These are phyloP conservation scores for Speoplatyrhinus poulsoni DNA, from an alignment of 2,113 vertebrate species.

Conservation along the genomic window DNA sequence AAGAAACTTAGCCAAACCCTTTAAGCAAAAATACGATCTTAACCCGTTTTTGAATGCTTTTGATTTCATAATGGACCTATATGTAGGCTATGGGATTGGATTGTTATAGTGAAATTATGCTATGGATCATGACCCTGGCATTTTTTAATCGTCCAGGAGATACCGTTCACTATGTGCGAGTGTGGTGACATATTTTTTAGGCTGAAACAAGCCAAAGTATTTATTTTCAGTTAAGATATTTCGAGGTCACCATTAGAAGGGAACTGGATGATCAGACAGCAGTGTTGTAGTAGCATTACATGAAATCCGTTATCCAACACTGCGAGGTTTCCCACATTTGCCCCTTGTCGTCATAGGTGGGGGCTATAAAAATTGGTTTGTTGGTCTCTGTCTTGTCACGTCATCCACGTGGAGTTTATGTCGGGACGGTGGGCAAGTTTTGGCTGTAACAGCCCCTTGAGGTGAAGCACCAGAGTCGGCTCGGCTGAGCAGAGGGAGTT, in stretches of 20 bases:
- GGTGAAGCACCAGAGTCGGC: not conserved
- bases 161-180: slow-evolving; percentile 2
- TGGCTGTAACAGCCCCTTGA: not conserved
- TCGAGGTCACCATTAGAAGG: slow-evolving; percentile 10
- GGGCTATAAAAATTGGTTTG: not conserved
- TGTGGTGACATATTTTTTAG: too few species aligned
- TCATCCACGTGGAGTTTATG: slow-evolving; percentile 52
- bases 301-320: not conserved
- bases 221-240: not conserved
- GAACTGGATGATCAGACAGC: not conserved
- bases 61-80: too few species aligned
- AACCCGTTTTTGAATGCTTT: too few species aligned
- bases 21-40: not conserved
- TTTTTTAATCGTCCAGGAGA: slow-evolving; percentile 15
- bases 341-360: not conserved
- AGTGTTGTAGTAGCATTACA: not conserved
- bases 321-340: not conserved
- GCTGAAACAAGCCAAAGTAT: not conserved
- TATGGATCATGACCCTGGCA: slow-evolving; percentile 18
- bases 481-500: not conserved
- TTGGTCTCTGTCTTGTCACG: slow-evolving; percentile 48
- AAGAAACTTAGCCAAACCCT: slow-evolving; percentile 4
- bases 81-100: too few species aligned
- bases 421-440: slow-evolving; percentile 48
- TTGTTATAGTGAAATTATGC: not conserved